Conservation (phyloP, 2,888 invertebrate species). For the Melinaea marsaeus region DNA sequence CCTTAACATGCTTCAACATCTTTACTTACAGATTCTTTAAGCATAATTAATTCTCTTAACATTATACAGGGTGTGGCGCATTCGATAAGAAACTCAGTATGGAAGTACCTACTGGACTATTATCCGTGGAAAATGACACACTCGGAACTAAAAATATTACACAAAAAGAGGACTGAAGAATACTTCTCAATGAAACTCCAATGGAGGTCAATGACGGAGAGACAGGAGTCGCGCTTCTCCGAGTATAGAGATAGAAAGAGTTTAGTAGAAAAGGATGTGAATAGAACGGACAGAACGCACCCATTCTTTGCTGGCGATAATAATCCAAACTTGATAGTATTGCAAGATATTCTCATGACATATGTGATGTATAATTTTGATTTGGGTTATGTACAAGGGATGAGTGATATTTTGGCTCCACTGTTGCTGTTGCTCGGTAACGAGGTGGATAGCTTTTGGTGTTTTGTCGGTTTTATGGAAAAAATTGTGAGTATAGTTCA, state of each 20-base stretch:
- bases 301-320: slow-evolving; percentile 95
- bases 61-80: slow-evolving; percentile 85
- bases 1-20: neutral
- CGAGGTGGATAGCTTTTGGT: slow-evolving; percentile 99
- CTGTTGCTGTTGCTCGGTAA: slow-evolving; percentile 91
- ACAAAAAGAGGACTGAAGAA: slow-evolving; percentile 86
- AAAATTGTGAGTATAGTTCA: slow-evolving; percentile 83
- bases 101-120: slow-evolving; percentile 96
- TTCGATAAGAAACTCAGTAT: slow-evolving; percentile 87
- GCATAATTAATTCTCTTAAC: neutral
- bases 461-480: slow-evolving; percentile 98
- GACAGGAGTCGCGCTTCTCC: slow-evolving; percentile 91
- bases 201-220: slow-evolving; percentile 93
- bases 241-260: slow-evolving; percentile 94
- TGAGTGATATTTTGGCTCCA: slow-evolving; percentile 98
- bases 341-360: slow-evolving; percentile 97
- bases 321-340: slow-evolving; percentile 89
- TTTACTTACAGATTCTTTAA: slow-evolving; percentile 2
- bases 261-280: slow-evolving; percentile 98
- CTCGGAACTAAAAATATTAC: slow-evolving; percentile 81
- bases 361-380: slow-evolving; percentile 99
- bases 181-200: slow-evolving; percentile 98
- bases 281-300: slow-evolving; percentile 94
- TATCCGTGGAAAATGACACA: slow-evolving; percentile 90
- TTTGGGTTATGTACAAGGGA: slow-evolving; percentile 96